A percentile compares a stretch with the other conserved stretches of the same genome.
phyloP scores from a whole-genome alignment of 1,140 invertebrate genomes.

The Delia radicum region DNA sequence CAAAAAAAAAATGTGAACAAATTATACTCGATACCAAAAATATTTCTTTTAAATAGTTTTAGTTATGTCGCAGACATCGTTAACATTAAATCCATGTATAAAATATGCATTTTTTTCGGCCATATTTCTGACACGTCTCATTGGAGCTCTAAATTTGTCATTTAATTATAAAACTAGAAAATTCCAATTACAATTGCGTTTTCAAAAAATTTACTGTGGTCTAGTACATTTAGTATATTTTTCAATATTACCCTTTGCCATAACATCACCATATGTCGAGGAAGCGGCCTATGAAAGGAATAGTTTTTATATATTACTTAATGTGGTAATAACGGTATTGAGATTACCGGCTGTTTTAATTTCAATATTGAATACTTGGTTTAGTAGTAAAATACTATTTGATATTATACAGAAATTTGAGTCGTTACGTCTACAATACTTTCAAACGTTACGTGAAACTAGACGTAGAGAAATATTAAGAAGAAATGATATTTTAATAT shows the following conservation, averaged over 20 bases:
- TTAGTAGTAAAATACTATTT: not conserved
- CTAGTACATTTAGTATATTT: not conserved
- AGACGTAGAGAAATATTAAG: not conserved
- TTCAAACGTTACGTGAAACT: not conserved
- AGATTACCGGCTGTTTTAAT: not conserved
- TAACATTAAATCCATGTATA: not conserved
- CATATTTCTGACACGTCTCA: not conserved
- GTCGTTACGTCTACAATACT: not conserved
- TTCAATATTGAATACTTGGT: not conserved
- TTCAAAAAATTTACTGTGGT: not conserved
- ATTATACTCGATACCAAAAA: too few species aligned
- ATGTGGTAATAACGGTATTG: not conserved
- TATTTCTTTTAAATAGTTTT: too few species aligned
- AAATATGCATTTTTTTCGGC: not conserved
- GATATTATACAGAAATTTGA: not conserved
- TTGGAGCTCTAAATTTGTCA: not conserved
- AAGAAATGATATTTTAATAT: not conserved
- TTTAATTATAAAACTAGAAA: not conserved
- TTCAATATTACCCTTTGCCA: not conserved
- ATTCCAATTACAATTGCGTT: not conserved
- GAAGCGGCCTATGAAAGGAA: not conserved
- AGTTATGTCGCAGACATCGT: not conserved
- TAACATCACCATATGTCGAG: not conserved
- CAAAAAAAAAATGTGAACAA: too few species aligned
- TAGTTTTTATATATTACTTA: not conserved